Evolutionary conservation across 2,113 vertebrate genomes (phyloP), one percentile per base, ranked within the genome.

Genomic region (Cettia cetti): DNA sequence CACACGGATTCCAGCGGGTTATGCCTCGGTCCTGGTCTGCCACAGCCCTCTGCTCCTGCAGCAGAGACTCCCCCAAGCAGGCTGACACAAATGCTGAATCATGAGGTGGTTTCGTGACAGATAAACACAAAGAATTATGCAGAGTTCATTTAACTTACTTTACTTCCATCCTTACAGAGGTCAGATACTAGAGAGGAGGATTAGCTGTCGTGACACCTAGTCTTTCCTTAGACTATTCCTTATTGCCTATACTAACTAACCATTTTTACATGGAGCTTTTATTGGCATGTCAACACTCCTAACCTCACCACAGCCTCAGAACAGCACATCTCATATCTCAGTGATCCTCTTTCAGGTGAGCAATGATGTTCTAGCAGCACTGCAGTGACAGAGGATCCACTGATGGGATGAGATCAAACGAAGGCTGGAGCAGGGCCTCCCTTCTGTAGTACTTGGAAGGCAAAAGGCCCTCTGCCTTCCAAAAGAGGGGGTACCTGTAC

Each of bases 111-210:
- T 96, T 91, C 50, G 5, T 81, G 91, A 96, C 70, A 97, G 82
- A 95, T 79, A 94, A 94, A 80, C 53, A 89, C 18, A 27, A 75
- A 78, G 78, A 86, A 81, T 87, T 70, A 86, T 80, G 85, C 44
- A 68, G 89, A 94, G 68, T 86, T 96, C 82, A 83, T 89, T 94
- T 93, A 93, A 91, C 74, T 92, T 94, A 57, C 86, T 94, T 94
- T 65, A 68, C 81, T 95, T 94, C 53, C 78, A 91, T 8, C 10
- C 49, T 83, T 79, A 33, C 59, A 63, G 79, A 95, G 92, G 90
- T 96, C 94, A 95, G 82, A 74, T 56, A 63, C 50, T 49, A 74
- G 82, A 94, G 82, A 94, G 91, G 92, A 96, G 89, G 77, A 95
- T 94, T 83, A 75, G 86, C 90, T 64, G 6, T 53, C 3, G 1